Evolutionary conservation across 2,797 vertebrate species (phyloP), one percentile per base, ranked within the genome.

Genomic region (Naso thynnoides): DNA sequence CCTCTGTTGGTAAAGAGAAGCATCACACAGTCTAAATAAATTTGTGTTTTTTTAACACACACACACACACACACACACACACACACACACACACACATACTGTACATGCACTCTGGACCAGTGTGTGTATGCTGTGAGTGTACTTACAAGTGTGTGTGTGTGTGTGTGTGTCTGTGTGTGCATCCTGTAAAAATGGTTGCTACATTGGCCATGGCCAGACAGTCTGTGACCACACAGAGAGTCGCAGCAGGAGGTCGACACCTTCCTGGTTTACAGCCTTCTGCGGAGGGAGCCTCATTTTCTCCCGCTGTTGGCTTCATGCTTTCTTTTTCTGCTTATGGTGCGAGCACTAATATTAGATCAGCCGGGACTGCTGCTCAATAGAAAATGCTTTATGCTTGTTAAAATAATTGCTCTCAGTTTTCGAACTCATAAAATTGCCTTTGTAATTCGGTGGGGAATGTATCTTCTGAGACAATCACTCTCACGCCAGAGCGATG

Each of bases 161-260:
- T 66, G 42, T 58, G 31, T 53, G 24, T 50, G 4, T 42, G 18
- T 73, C 66, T 84, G 41, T 78, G 62, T 74, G 67, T 69, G 55
- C n/a, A 67, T 81, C 84, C 78, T 84, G 78, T 91, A 86, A 88
- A 91, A 89, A 79, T 57, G 76, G 49, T 71, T 86, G 73, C 75
- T 83, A 67, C 67, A 85, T 83, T 55, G 84, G 79, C 87, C 79
- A 66, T 84, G 84, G 91, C 92, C 93, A 93, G 90, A 91, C 88
- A 89, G 92, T 93, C 91, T 94, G 88, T 91, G 91, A 84, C 94
- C 94, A 94, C 94, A 95, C 94, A 94, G 89, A 82, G 87, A 83
- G 93, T 44, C 79, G 71, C 91, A 92, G 91, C 89, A 75, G 91
- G 93, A 86, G 85, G 81, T 81, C 73, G 73, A 90, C 92, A 93